phyloP scores from a whole-genome alignment of 1,140 invertebrate genomes.

The Dinoponera quadriceps region DNA sequence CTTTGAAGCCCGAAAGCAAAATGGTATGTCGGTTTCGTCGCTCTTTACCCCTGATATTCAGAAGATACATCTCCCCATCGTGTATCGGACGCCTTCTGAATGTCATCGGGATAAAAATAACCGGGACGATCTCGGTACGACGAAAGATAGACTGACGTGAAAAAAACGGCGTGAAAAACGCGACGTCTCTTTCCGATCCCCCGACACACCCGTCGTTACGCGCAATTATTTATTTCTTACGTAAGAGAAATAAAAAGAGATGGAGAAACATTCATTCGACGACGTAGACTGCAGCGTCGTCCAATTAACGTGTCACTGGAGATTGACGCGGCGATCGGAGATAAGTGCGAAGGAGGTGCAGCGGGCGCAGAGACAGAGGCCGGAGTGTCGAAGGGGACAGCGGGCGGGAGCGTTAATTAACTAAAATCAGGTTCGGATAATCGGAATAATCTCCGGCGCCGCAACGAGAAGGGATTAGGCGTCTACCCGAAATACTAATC shows the following conservation, averaged over 20 bases:
- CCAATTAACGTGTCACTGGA: not conserved
- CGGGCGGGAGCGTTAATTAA: conserved; percentile 38
- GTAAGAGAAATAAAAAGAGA: not conserved
- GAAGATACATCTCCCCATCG: too few species aligned
- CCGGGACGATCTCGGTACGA: too few species aligned
- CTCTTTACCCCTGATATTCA: too few species aligned
- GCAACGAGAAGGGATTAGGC: conserved; percentile 58
- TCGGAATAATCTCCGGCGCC: conserved; percentile 61
- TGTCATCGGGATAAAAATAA: too few species aligned
- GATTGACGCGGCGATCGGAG: not conserved
- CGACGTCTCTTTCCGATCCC: too few species aligned
- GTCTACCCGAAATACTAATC: conserved; percentile 70
- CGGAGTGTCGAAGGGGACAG: not conserved
- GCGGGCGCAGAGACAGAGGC: not conserved
- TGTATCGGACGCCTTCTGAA: too few species aligned
- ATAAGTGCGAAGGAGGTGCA: conserved; percentile 11
- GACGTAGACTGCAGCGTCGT: not conserved
- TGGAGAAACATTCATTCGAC: not conserved
- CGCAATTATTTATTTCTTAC: not conserved
- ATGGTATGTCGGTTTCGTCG: too few species aligned
- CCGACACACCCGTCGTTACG: not conserved
- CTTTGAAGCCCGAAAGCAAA: too few species aligned
- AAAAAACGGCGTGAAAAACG: too few species aligned
- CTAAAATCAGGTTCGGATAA: conserved; percentile 61
- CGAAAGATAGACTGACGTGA: too few species aligned